A percentile compares a stretch with the other conserved stretches of the same genome.
Evolutionary conservation across 2,113 vertebrate species (phyloP).

Genomic region (Corvus cornix): DNA sequence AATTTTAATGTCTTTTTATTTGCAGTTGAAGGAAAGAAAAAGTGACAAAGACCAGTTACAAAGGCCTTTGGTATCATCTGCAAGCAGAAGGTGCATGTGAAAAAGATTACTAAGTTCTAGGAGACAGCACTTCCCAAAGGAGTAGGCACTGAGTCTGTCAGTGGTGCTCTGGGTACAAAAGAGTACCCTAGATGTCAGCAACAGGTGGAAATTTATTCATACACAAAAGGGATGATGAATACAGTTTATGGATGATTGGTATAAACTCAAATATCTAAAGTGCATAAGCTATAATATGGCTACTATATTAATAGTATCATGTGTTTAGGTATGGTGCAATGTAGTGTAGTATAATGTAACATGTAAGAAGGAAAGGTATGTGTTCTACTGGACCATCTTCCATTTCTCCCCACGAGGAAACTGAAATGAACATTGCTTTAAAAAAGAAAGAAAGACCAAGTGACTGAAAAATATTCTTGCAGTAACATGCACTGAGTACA

Average conservation of each 20-base stretch:
- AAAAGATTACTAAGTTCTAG: neutral
- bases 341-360: neutral
- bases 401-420: neutral
- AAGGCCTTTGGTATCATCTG: neutral
- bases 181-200: neutral
- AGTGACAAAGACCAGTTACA: neutral
- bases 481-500: neutral
- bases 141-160: neutral
- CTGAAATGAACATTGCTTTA: neutral
- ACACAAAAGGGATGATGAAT: neutral
- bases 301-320: fast-evolving
- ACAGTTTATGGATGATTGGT: neutral
- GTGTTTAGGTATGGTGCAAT: neutral
- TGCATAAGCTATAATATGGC: neutral
- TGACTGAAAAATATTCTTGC: neutral
- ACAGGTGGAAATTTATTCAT: neutral
- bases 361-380: neutral
- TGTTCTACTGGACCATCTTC: neutral
- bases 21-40: neutral
- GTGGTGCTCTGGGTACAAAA: neutral
- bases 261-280: neutral
- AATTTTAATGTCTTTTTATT: neutral
- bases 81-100: neutral
- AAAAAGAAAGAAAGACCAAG: neutral
- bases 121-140: neutral